phyloP scores from a whole-genome alignment of 2,888 invertebrate species.

The Drosophila parthenogenetica region DNA sequence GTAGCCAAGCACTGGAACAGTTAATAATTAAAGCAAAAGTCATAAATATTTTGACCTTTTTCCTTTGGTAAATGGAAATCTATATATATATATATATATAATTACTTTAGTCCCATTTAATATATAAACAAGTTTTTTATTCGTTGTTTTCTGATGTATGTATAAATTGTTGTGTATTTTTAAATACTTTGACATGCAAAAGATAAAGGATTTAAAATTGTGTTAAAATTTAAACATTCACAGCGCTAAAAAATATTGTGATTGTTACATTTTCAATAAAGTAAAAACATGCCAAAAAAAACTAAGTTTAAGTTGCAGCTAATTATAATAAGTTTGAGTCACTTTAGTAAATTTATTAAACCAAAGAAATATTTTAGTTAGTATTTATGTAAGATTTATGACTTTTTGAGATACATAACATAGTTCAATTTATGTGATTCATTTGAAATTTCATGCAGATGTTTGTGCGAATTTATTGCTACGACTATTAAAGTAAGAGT shows the following conservation, averaged over 20 bases:
- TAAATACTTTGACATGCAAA: slow-evolving; percentile 40
- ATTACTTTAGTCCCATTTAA: slow-evolving; percentile 11
- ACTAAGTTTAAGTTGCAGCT: slow-evolving; percentile 20
- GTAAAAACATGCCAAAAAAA: slow-evolving; percentile 36
- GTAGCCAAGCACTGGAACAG: slow-evolving; percentile 9
- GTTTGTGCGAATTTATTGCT: slow-evolving; percentile 34
- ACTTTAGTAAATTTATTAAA: background rate
- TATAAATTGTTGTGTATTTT: slow-evolving; percentile 19
- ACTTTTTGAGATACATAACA: slow-evolving; percentile 22
- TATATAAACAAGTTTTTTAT: slow-evolving; percentile 2
- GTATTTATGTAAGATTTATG: background rate
- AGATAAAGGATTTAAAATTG: slow-evolving; percentile 14
- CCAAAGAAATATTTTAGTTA: background rate
- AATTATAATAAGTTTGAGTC: slow-evolving; percentile 19
- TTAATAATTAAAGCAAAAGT: slow-evolving; percentile 2
- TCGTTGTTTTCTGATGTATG: background rate
- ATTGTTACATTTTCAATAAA: slow-evolving; percentile 34
- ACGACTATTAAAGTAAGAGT: slow-evolving; percentile 35
- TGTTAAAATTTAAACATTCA: slow-evolving; percentile 41
- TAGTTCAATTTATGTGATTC: slow-evolving; percentile 9
- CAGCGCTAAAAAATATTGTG: slow-evolving; percentile 29
- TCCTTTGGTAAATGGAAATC: slow-evolving; percentile 26
- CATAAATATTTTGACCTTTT: slow-evolving; percentile 1
- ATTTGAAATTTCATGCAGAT: slow-evolving; percentile 39
- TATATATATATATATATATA: no score